Conservation (phyloP, 2,797 vertebrate species). For the Pelodytes ibericus region DNA sequence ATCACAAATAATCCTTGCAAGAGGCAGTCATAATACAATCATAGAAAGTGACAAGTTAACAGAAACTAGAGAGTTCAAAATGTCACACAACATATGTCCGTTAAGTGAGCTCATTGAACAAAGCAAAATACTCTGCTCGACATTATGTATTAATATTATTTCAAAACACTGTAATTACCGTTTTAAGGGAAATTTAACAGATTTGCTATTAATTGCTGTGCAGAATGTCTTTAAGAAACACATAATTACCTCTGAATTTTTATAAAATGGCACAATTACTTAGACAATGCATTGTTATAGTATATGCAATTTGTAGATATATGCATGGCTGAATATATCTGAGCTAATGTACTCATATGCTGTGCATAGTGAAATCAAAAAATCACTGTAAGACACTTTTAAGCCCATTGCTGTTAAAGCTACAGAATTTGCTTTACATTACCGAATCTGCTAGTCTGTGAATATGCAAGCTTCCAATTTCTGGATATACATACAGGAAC, state of each 20-base stretch:
- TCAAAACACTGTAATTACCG: slow-evolving; percentile 42
- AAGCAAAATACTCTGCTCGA: not conserved
- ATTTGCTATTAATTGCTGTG: slow-evolving; percentile 23
- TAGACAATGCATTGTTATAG: not conserved
- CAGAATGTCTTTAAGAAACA: slow-evolving; percentile 18
- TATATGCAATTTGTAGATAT: too few relatives aligned
- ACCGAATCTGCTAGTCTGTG: too few relatives aligned
- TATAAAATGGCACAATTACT: not conserved
- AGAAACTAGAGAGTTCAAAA: not conserved
- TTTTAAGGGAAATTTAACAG: slow-evolving; percentile 24
- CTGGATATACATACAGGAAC: too few relatives aligned
- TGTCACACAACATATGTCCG: not conserved
- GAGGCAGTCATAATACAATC: slow-evolving; percentile 21
- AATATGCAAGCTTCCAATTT: too few relatives aligned
- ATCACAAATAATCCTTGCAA: too few relatives aligned
- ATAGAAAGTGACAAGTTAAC: slow-evolving; percentile 21
- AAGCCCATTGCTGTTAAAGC: too few relatives aligned
- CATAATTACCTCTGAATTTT: slow-evolving; percentile 17
- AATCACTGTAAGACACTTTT: too few relatives aligned
- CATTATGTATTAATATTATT: slow-evolving; percentile 21
- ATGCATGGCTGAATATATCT: too few relatives aligned
- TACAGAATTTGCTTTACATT: too few relatives aligned
- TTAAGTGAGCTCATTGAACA: slow-evolving; percentile 16
- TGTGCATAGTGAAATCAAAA: too few relatives aligned
- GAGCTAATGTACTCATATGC: too few relatives aligned